Evolutionary conservation across 2,797 vertebrate species (phyloP).

Genomic region (Ambastaia sidthimunki): DNA sequence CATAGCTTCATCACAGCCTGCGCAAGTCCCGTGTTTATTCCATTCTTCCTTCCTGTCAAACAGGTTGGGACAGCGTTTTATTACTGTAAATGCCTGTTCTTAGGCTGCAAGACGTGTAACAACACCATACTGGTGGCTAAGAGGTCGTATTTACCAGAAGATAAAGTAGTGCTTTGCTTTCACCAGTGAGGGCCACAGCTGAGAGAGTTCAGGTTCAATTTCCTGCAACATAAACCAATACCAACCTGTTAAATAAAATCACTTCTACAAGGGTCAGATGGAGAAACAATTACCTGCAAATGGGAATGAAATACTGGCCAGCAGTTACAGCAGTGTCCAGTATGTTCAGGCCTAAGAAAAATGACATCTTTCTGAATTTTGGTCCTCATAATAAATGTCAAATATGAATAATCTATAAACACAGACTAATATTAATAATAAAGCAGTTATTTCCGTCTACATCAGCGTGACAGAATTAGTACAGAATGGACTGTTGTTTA

Average conservation of each 20-base stretch:
- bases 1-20: slow-evolving; percentile 71
- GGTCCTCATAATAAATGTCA: background rate
- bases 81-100: background rate
- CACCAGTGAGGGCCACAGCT: slow-evolving; percentile 75
- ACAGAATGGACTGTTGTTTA: background rate
- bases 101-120: background rate
- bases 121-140: background rate
- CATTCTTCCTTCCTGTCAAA: slow-evolving; percentile 74
- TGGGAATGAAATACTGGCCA: slow-evolving; percentile 77
- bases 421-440: background rate
- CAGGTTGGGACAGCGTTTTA: background rate
- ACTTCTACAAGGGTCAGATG: background rate
- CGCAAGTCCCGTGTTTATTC: slow-evolving; percentile 77
- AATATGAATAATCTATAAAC: background rate
- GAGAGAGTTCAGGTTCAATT: slow-evolving; percentile 59
- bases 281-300: slow-evolving; percentile 66
- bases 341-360: slow-evolving; percentile 67
- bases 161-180: slow-evolving; percentile 63
- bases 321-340: slow-evolving; percentile 66
- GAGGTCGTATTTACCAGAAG: slow-evolving; percentile 72
- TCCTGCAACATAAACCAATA: slow-evolving; percentile 56
- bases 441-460: background rate
- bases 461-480: background rate
- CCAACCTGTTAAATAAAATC: background rate
- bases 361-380: background rate